Conservation (phyloP, 2,113 vertebrate genomes). For the Menura novaehollandiae region DNA sequence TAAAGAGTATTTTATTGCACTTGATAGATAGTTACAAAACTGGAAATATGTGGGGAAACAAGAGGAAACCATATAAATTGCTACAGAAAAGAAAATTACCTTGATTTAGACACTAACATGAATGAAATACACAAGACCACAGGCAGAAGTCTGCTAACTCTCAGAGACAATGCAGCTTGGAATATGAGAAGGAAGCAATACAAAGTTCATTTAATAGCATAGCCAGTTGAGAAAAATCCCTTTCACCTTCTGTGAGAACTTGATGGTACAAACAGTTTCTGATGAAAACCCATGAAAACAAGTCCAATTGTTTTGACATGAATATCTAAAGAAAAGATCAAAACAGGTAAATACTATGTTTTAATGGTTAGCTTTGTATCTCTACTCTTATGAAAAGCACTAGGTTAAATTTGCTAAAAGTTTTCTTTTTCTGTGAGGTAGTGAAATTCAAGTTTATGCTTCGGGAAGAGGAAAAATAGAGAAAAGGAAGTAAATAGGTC, state of each 20-base stretch:
- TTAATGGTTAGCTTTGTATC: neutral
- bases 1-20: neutral
- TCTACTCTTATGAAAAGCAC: neutral
- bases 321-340: neutral
- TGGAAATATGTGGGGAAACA: neutral
- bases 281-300: neutral
- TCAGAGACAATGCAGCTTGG: neutral
- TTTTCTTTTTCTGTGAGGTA: neutral
- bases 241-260: neutral
- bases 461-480: neutral
- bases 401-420: neutral
- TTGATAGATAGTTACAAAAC: neutral
- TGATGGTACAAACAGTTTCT: neutral
- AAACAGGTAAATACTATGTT: neutral
- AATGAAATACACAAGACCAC: neutral
- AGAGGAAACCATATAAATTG: neutral
- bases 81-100: neutral
- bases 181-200: neutral
- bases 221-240: neutral
- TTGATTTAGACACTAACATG: neutral
- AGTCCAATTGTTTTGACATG: neutral
- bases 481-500: neutral
- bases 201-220: neutral
- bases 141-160: neutral
- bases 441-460: neutral